Percentiles rank a stretch among this genome's conserved stretches.
Conservation (phyloP, 35 echinoderm and acorn worm genomes). For the Holothuria glaberrima region DNA sequence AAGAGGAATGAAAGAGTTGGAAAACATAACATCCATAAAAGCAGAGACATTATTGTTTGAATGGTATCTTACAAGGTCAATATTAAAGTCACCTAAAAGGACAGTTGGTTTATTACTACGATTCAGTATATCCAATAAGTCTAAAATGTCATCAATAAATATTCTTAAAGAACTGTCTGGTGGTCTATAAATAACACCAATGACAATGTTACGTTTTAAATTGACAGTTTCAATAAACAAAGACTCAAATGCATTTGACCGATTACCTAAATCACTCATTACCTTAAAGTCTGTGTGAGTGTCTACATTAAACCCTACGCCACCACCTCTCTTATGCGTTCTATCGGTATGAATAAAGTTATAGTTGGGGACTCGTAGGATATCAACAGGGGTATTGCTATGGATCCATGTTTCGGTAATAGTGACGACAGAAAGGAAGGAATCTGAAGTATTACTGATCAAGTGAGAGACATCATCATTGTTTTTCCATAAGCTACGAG, state of each 20-base stretch:
- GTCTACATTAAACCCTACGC: slow-evolving; percentile 1
- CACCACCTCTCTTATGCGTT: neutral
- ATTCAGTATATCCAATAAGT: neutral
- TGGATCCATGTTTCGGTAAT: slow-evolving; percentile 23
- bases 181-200: slow-evolving; percentile 18
- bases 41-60: neutral
- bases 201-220: neutral
- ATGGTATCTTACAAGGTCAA: neutral
- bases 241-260: neutral
- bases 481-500: slow-evolving; percentile 19
- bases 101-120: neutral
- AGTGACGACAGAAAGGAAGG: neutral
- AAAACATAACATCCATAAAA: slow-evolving; percentile 21
- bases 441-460: neutral
- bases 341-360: slow-evolving; percentile 13
- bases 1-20: slow-evolving; percentile 15
- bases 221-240: slow-evolving; percentile 6
- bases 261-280: slow-evolving; percentile 3
- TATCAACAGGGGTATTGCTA: neutral
- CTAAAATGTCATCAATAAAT: neutral
- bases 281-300: neutral
- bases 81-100: slow-evolving; percentile 1
- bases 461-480: slow-evolving; percentile 12
- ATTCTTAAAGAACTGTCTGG: neutral
- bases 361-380: neutral